These are phyloP conservation scores for Telenomus remus DNA, from an alignment of 1,140 invertebrate species.

Conservation along the genomic window DNA sequence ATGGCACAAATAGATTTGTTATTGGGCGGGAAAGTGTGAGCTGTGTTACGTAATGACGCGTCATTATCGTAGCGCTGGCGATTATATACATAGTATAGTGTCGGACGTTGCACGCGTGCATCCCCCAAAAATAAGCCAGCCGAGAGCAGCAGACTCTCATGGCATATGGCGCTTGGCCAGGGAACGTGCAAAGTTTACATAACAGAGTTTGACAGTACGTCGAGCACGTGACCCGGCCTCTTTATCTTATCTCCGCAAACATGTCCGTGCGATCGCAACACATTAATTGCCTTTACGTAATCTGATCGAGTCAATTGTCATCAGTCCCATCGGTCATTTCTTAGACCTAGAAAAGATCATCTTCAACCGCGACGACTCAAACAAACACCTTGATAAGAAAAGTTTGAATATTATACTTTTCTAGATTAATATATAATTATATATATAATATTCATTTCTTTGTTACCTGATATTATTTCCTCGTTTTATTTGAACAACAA, in stretches of 20 bases:
- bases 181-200: constrained; percentile 72
- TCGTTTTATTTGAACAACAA: too few species aligned
- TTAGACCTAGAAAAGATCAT: neutral
- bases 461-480: too few species aligned
- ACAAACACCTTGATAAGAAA: too few species aligned
- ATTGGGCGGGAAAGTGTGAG: neutral
- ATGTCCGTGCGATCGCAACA: constrained; percentile 56
- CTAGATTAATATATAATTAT: too few species aligned
- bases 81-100: constrained; percentile 5
- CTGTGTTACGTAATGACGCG: neutral
- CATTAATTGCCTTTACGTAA: constrained; percentile 68
- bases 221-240: constrained; percentile 69
- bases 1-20: too few species aligned
- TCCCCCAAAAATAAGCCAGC: constrained; percentile 63
- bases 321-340: constrained; percentile 27
- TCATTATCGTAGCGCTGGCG: neutral
- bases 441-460: too few species aligned
- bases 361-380: too few species aligned
- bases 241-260: constrained; percentile 71
- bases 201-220: constrained; percentile 73
- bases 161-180: constrained; percentile 66
- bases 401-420: too few species aligned
- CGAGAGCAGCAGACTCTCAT: constrained; percentile 44
- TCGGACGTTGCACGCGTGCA: constrained; percentile 44
- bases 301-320: constrained; percentile 51